phyloP scores from a whole-genome alignment of 2,888 invertebrate species.

The Digitonthophagus gazella region DNA sequence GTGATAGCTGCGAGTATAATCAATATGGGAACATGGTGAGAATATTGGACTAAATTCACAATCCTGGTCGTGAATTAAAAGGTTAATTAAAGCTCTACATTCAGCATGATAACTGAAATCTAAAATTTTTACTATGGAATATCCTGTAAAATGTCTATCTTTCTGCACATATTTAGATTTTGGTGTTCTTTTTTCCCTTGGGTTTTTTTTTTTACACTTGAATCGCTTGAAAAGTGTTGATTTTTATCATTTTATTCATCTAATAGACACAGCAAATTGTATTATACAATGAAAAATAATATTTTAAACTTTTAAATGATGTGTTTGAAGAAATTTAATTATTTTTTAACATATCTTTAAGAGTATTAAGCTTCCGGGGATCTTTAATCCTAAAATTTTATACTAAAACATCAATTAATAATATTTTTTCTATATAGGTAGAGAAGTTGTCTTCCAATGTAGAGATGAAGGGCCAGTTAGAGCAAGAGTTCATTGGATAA shows the following conservation, averaged over 20 bases:
- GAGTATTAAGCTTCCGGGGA: slow-evolving; percentile 13
- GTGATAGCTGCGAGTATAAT: not conserved
- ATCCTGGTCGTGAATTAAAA: not conserved
- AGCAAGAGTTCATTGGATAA: slow-evolving; percentile 72
- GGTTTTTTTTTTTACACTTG: not conserved
- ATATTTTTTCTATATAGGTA: too few relatives aligned
- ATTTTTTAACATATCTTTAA: too few relatives aligned
- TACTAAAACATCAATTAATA: not conserved
- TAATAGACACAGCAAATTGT: not conserved
- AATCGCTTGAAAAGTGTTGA: not conserved
- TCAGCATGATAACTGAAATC: not conserved
- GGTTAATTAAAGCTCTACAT: not conserved
- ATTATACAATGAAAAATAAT: not conserved
- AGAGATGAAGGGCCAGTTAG: slow-evolving; percentile 83
- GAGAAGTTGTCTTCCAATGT: slow-evolving; percentile 91
- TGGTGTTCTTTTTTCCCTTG: not conserved
- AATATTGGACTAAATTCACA: not conserved
- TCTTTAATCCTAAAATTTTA: not conserved
- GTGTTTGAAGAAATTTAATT: too few relatives aligned
- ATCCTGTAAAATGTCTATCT: not conserved
- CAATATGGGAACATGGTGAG: not conserved
- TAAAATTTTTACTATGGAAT: not conserved
- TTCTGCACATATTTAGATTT: not conserved
- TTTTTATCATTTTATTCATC: not conserved
- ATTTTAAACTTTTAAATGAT: too few relatives aligned